Base-by-base conservation (phyloP, 2,888 invertebrate species). In the Apomyelois bistriatella region DNA sequence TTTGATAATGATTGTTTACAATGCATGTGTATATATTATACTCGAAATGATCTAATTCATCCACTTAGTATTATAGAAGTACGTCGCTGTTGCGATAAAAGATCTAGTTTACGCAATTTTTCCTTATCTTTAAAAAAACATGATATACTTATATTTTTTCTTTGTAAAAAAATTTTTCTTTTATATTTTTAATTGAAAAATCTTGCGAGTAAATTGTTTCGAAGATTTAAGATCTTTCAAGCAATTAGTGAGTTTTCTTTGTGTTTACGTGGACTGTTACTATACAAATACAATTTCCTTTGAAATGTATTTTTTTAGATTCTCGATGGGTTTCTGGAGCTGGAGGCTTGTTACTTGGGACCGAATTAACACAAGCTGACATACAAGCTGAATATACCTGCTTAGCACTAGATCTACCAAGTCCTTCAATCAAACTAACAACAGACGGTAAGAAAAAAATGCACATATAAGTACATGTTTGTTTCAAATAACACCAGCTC, bases 371-470 rank as follows among this genome's bases (percentile, higher is more conserved):
- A 0, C 87, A 87, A 58, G 85, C 86, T 0, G 90, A 90, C 53
- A 66, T 88, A 37, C 84, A 88, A 56, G 88, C 89, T 0, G 87
- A 89, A 65, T 90, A 88, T 66, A 76, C 89, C 16, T 90, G 90
- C 56, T 65, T 89, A 13, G 85, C 83, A 1, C 65, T 87, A 4
- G 85, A 86, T 59, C 76, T 80, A 30, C 77, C 80, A 0, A 88
- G 87, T 56, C 72, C 76, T 9, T 60, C 82, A 12, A 58, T 85
- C 40, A 87, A 83, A 65, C 78, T 89, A 17, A 85, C 88, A 9
- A 84, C 85, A 52, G 88, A 89, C 70, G 90, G 90, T 90, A 55
- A 74, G 82, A 67, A 53, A 30, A 36, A 22, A 38, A 50, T 43
- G 22, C 22, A 22, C n/a, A 5, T 5, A 22, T 22, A 22, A 5